A percentile compares a stretch with the other conserved stretches of the same genome.
Evolutionary conservation across 2,797 vertebrate genomes (phyloP).

Genomic region (Phoebastria nigripes): DNA sequence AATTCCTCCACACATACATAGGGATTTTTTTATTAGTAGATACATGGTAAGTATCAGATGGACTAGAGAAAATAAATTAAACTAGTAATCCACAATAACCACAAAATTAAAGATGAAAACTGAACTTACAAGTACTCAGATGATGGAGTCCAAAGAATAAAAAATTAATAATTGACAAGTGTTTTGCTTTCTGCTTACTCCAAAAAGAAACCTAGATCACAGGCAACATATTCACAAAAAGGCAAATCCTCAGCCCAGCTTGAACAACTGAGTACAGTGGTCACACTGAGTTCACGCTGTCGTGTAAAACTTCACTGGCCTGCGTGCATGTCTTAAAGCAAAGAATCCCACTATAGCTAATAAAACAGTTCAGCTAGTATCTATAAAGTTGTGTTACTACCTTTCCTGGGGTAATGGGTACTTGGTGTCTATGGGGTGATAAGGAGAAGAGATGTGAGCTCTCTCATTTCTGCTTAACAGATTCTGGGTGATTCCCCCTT

Average conservation of each 20-base stretch:
- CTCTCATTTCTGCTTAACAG: background rate
- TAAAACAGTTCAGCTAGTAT: background rate
- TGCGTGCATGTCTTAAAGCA: background rate
- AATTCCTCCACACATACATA: background rate
- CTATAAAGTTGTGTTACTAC: background rate
- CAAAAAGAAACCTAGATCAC: background rate
- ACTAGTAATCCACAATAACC: background rate
- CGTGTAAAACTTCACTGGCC: background rate
- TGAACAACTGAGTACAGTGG: background rate
- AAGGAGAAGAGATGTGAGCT: background rate
- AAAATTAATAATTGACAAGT: background rate
- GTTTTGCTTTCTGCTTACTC: background rate
- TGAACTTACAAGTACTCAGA: background rate
- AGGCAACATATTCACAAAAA: background rate
- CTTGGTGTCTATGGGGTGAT: background rate
- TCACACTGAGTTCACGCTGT: background rate
- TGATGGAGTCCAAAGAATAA: background rate
- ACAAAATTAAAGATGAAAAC: background rate
- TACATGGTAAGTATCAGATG: background rate
- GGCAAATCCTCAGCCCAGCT: background rate
- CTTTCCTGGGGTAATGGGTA: background rate
- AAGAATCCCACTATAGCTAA: background rate
- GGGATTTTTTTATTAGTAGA: background rate
- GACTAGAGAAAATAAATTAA: background rate
- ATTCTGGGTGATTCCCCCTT: background rate